Evolutionary conservation across 2,888 invertebrate genomes (phyloP).

Genomic region (Stenotaenia linearis): DNA sequence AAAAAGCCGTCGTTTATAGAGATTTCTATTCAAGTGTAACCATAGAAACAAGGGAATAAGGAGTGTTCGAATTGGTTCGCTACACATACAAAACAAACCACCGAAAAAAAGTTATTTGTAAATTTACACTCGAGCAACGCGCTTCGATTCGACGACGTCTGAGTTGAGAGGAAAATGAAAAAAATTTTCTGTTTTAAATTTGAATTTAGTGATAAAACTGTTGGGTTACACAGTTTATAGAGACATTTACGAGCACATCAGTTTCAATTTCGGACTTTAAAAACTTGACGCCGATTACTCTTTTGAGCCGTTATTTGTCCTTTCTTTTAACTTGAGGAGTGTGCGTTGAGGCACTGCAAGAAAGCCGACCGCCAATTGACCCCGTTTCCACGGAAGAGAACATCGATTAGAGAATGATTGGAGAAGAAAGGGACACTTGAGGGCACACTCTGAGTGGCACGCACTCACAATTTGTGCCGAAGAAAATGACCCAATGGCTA

Average conservation of each 20-base stretch:
- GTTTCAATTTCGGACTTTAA: not conserved
- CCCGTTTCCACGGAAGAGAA: slow-evolving; percentile 10
- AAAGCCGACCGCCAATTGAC: slow-evolving; percentile 19
- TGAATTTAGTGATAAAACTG: not conserved
- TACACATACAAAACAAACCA: not conserved
- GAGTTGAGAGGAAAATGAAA: not conserved
- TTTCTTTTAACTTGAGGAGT: slow-evolving; percentile 1
- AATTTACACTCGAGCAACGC: not conserved
- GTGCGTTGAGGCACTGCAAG: slow-evolving; percentile 4
- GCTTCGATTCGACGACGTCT: not conserved
- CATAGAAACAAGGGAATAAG: slow-evolving; percentile 13
- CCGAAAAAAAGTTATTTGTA: not conserved
- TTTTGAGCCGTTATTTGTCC: not conserved
- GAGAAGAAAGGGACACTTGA: slow-evolving; percentile 17
- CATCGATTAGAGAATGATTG: slow-evolving; percentile 19
- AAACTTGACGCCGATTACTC: not conserved
- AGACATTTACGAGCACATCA: not conserved
- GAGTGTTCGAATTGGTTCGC: not conserved
- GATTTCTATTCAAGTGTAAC: not conserved
- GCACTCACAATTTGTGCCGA: not conserved
- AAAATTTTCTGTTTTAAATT: not conserved
- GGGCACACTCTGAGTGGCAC: slow-evolving; percentile 14
- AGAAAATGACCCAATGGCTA: not conserved
- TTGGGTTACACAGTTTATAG: not conserved
- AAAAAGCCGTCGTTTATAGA: not conserved